phyloP scores from a whole-genome alignment of 92 coral and sea anemone species.

The Scolanthus callimorphus region DNA sequence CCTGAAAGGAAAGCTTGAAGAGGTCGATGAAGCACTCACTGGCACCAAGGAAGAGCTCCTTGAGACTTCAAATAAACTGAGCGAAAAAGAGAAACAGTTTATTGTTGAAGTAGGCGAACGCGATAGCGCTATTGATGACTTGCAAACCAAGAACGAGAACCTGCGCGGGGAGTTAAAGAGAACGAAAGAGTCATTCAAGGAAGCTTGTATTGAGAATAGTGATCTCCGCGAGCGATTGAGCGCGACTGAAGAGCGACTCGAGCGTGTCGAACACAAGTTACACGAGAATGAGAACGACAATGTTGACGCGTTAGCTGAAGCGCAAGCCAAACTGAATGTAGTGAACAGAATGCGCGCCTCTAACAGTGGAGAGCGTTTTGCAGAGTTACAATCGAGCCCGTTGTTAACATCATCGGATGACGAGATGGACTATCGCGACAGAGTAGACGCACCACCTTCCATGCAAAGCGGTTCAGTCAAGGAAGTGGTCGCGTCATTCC shows the following conservation, averaged over 20 bases:
- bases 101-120: slow-evolving; percentile 28
- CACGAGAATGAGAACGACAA: slow-evolving; percentile 47
- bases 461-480: slow-evolving; percentile 43
- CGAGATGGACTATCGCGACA: slow-evolving; percentile 32
- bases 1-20: slow-evolving; percentile 38
- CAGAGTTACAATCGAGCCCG: slow-evolving; percentile 39
- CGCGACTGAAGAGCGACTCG: slow-evolving; percentile 46
- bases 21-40: slow-evolving; percentile 32
- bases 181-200: slow-evolving; percentile 49
- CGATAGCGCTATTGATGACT: slow-evolving; percentile 40
- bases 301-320: slow-evolving; percentile 77
- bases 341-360: slow-evolving; percentile 66
- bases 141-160: slow-evolving; percentile 20
- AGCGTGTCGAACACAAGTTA: slow-evolving; percentile 44
- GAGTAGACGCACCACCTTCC: slow-evolving; percentile 38
- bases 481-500: slow-evolving; percentile 61
- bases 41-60: slow-evolving; percentile 47
- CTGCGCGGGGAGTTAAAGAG: slow-evolving; percentile 44
- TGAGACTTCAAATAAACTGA: slow-evolving; percentile 31
- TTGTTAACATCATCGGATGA: slow-evolving; percentile 40
- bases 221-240: slow-evolving; percentile 55
- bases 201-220: slow-evolving; percentile 45
- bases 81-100: slow-evolving; percentile 44
- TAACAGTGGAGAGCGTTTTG: slow-evolving; percentile 54
- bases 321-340: slow-evolving; percentile 81